Conservation (phyloP, 2,797 vertebrate species). For the Brotula barbata region DNA sequence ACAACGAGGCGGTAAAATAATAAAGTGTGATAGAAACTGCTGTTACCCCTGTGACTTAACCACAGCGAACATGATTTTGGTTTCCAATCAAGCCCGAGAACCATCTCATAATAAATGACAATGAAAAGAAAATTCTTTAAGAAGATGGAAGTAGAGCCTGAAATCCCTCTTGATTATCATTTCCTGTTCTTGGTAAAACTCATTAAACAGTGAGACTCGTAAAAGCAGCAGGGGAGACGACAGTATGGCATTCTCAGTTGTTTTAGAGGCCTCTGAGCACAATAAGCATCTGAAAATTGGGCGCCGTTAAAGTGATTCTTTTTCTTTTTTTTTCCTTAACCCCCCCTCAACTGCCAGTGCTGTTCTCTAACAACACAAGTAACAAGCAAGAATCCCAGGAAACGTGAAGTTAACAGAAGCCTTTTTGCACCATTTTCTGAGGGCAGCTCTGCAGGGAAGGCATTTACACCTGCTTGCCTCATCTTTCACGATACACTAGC, state of each 20-base stretch:
- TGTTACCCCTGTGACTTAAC: too few species aligned
- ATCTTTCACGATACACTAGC: slow-evolving; percentile 71
- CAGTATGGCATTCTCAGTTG: slow-evolving; percentile 69
- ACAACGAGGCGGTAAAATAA: too few species aligned
- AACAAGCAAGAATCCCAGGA: slow-evolving; percentile 68
- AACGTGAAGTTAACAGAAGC: slow-evolving; percentile 66
- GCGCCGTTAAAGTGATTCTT: slow-evolving; percentile 62
- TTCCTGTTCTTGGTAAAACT: slow-evolving; percentile 75
- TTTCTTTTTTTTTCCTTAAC: slow-evolving; percentile 31
- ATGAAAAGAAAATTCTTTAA: slow-evolving; percentile 50
- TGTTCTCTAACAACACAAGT: slow-evolving; percentile 69
- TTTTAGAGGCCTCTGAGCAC: slow-evolving; percentile 70
- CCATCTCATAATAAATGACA: slow-evolving; percentile 50
- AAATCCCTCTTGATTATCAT: slow-evolving; percentile 74
- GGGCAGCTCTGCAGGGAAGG: slow-evolving; percentile 71
- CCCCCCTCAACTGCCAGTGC: slow-evolving; percentile 57
- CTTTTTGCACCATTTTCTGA: slow-evolving; percentile 69
- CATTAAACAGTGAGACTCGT: slow-evolving; percentile 74
- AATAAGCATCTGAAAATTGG: slow-evolving; percentile 71
- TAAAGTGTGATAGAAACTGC: background rate
- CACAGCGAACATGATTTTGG: slow-evolving; percentile 33
- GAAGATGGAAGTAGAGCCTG: slow-evolving; percentile 59
- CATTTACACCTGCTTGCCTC: slow-evolving; percentile 78
- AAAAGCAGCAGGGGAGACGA: slow-evolving; percentile 72
- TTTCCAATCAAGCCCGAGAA: slow-evolving; percentile 47